Base-by-base conservation (phyloP, 2,797 vertebrate species). In the Cetoscarus ocellatus region DNA sequence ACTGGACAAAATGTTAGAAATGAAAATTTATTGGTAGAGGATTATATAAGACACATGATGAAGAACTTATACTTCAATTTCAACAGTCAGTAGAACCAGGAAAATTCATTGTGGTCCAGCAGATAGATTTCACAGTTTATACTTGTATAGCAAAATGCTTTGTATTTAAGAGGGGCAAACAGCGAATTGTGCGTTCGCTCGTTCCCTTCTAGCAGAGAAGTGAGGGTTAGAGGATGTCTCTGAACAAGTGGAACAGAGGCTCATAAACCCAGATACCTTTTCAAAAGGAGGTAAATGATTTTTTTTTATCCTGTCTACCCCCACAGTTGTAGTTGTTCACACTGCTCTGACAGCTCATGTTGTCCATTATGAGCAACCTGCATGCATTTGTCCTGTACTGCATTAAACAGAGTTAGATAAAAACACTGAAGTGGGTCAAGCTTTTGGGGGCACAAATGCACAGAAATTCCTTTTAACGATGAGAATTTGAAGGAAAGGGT, bases 381-480 rank as follows among this genome's bases (percentile, higher is more conserved):
- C 72, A 80, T 80, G 68, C 45, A 56, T 88, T 90, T 90, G 64
- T 63, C 54, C 70, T 87, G 86, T 68, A 82, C 75, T 90, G 78
- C 70, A 87, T 84, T 87, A 77, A 86, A 86, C 82, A 34, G 77
- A 70, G 38, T 51, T 60, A 56, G 73, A 86, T 90, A 80, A 87
- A 50, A 86, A 73, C 48, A 18, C 54, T 80, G 57, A 79, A 71
- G 68, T 27, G 19, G 80, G 63, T 89, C 77, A 82, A 84, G 75
- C 53, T 69, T 79, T 79, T 70, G 1, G 54, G 59, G 68, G 64
- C 73, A 72, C 85, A 89, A 90, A 90, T 86, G 62, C 82, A 84
- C 51, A 45, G 60, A 79, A 83, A 87, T 73, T 75, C 67, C 80
- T 80, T 83, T 86, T 85, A 72, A 42, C 38, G 7, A 67, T 68